Evolutionary conservation across 2,797 vertebrate genomes (phyloP).

Genomic region (Sebastes dallii): DNA sequence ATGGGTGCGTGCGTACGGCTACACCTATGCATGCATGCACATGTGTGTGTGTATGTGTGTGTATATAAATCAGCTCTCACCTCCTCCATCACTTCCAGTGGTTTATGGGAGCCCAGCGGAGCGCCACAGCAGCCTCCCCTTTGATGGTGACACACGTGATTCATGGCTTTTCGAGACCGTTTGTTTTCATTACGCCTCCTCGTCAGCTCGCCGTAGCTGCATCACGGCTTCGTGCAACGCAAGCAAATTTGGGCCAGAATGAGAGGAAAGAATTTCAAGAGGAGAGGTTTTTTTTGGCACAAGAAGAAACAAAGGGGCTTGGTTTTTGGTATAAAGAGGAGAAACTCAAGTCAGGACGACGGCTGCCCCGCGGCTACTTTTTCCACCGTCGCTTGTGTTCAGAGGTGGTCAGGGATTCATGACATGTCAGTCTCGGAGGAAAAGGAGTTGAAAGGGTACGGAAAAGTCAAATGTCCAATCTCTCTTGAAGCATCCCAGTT

Average conservation of each 20-base stretch:
- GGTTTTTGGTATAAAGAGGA: conserved; percentile 56
- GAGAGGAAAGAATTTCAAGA: conserved; percentile 73
- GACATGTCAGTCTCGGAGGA: conserved; percentile 56
- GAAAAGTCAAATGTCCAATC: conserved; percentile 44
- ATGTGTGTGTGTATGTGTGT: not conserved
- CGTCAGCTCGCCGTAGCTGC: conserved; percentile 63
- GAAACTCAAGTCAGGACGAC: conserved; percentile 54
- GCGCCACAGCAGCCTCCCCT: conserved; percentile 72
- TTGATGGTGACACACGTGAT: conserved; percentile 78
- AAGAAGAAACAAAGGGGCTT: conserved; percentile 71
- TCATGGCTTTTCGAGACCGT: conserved; percentile 67
- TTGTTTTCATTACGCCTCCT: conserved; percentile 79
- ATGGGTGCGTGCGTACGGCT: not conserved
- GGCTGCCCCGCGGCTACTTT: conserved; percentile 51
- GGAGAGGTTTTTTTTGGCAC: conserved; percentile 69
- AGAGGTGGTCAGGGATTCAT: conserved; percentile 66
- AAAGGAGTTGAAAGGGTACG: conserved; percentile 10
- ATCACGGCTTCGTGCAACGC: conserved; percentile 67
- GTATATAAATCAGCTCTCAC: conserved; percentile 74
- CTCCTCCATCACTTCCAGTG: conserved; percentile 77
- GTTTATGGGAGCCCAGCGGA: conserved; percentile 74
- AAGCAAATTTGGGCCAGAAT: conserved; percentile 71
- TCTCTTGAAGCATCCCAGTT: conserved; percentile 20
- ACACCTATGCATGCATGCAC: conserved; percentile 40
- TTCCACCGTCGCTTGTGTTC: conserved; percentile 63